Conservation (phyloP, 2,888 invertebrate genomes). For the Apamea monoglypha region DNA sequence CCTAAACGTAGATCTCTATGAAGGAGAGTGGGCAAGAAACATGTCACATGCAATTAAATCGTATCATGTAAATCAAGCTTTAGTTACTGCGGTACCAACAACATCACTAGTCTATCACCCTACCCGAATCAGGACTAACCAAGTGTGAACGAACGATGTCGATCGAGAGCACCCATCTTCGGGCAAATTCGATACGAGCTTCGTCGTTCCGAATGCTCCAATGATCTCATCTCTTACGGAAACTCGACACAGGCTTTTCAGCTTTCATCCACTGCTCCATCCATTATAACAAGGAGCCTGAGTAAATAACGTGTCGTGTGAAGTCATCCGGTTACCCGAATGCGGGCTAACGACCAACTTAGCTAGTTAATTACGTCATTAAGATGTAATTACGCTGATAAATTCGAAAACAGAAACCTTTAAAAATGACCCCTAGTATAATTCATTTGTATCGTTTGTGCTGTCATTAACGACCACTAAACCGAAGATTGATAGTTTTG, state of each 20-base stretch:
- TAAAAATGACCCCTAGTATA: background rate
- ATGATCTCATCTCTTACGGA: constrained; percentile 11
- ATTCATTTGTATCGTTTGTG: constrained; percentile 9
- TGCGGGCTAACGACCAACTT: constrained; percentile 15
- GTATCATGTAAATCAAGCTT: background rate
- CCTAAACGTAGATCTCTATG: background rate
- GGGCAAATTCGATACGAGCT: background rate
- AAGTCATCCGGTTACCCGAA: background rate
- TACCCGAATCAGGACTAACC: constrained; percentile 12
- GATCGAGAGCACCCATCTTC: background rate
- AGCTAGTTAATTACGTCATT: constrained; percentile 17
- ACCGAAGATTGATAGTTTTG: constrained; percentile 23
- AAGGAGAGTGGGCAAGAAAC: background rate
- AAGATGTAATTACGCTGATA: constrained; percentile 38
- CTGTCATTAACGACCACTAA: constrained; percentile 13
- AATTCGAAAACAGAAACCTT: constrained; percentile 23
- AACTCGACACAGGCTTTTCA: background rate
- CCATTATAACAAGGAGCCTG: background rate
- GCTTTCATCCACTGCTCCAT: background rate
- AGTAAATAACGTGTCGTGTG: background rate
- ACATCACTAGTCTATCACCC: background rate
- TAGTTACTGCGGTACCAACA: background rate
- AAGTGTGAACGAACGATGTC: constrained; percentile 17
- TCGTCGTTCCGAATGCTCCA: background rate
- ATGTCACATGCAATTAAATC: background rate